Evolutionary conservation across 2,888 invertebrate species (phyloP).

Genomic region (Catocala fraxini): DNA sequence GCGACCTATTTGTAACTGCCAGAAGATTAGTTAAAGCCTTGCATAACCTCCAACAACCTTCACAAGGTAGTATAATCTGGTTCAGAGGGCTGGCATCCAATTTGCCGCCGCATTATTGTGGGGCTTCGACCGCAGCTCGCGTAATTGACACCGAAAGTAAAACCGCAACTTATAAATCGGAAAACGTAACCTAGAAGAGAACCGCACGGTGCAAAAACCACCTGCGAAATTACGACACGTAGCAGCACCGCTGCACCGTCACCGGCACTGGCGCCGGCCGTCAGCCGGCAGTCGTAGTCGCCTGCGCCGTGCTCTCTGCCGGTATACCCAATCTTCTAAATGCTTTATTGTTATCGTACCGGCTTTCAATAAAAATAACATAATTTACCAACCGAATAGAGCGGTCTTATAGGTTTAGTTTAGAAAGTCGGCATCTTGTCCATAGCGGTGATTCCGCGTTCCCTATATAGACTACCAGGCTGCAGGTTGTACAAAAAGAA

Average conservation of each 20-base stretch:
- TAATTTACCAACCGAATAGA: slow-evolving; percentile 78
- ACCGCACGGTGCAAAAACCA: slow-evolving; percentile 66
- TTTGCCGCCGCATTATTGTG: slow-evolving; percentile 74
- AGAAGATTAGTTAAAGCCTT: slow-evolving; percentile 64
- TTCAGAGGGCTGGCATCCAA: slow-evolving; percentile 81
- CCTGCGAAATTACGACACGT: slow-evolving; percentile 69
- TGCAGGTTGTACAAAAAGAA: slow-evolving; percentile 77
- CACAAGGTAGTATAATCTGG: slow-evolving; percentile 77
- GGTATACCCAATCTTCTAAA: slow-evolving; percentile 73
- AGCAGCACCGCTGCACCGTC: slow-evolving; percentile 51
- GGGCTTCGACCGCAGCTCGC: slow-evolving; percentile 80
- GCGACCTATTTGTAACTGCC: slow-evolving; percentile 67
- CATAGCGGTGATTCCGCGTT: slow-evolving; percentile 81
- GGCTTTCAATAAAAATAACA: slow-evolving; percentile 78
- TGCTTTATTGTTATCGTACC: slow-evolving; percentile 76
- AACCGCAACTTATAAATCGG: slow-evolving; percentile 74
- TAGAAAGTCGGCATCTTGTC: slow-evolving; percentile 87
- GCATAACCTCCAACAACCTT: slow-evolving; percentile 73
- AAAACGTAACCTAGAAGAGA: slow-evolving; percentile 67
- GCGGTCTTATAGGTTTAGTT: slow-evolving; percentile 82
- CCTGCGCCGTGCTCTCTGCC: slow-evolving; percentile 33
- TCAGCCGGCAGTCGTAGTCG: slow-evolving; percentile 46
- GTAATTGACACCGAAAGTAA: slow-evolving; percentile 82
- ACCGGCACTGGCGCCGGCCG: slow-evolving; percentile 27
- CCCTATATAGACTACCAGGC: slow-evolving; percentile 76